Conservation (phyloP, 35 echinoderm and acorn worm genomes). For the Anneissia japonica region DNA sequence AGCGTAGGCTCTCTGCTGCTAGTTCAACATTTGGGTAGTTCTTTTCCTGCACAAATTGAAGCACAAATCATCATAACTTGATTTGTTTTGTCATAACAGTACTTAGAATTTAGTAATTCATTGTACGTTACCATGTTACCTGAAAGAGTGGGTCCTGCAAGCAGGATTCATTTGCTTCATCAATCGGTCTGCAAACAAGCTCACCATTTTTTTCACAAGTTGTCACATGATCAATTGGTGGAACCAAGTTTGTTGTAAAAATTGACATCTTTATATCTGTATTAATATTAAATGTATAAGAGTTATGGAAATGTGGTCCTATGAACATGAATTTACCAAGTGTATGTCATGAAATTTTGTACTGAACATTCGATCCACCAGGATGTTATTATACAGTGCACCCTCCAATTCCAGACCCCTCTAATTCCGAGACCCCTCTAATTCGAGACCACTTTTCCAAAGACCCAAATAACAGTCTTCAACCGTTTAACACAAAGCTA, state of each 20-base stretch:
- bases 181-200: conserved; percentile 36
- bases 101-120: not conserved
- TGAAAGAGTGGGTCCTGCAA: conserved; percentile 15
- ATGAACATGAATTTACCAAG: too few species aligned
- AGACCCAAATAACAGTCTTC: too few species aligned
- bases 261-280: not conserved
- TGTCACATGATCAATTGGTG: conserved; percentile 50
- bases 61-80: not conserved
- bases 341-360: too few species aligned
- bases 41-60: conserved; percentile 29
- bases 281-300: not conserved
- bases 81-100: not conserved
- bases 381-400: too few species aligned
- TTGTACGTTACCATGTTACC: not conserved
- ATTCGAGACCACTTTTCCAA: too few species aligned
- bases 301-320: too few species aligned
- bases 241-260: not conserved
- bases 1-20: conserved; percentile 61
- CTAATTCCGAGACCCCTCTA: too few species aligned
- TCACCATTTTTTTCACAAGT: conserved; percentile 74
- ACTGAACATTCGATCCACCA: too few species aligned
- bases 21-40: conserved; percentile 61
- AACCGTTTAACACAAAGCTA: too few species aligned
- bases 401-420: too few species aligned
- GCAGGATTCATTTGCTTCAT: conserved; percentile 7